phyloP scores from a whole-genome alignment of 2,797 vertebrate genomes.

The Semotilus atromaculatus region DNA sequence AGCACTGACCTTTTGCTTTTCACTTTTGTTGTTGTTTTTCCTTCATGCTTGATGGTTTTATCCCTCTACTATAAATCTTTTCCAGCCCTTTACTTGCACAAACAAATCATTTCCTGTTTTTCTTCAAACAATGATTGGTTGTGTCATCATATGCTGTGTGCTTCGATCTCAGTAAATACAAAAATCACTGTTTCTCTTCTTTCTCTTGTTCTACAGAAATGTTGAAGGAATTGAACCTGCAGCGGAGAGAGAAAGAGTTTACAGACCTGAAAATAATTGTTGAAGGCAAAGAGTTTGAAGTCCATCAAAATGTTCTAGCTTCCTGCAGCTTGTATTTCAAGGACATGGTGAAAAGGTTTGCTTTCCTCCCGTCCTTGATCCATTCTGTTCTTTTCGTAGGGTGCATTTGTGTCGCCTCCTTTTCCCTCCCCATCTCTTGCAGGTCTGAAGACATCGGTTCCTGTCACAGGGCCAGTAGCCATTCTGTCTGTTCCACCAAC shows the following conservation, averaged over 20 bases:
- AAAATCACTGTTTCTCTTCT: conserved; percentile 76
- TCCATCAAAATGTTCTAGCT: conserved; percentile 99
- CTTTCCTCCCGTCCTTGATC: conserved; percentile 88
- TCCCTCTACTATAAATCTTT: conserved; percentile 23
- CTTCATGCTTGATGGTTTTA: conserved; percentile 45
- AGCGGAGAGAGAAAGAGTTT: conserved; percentile 99
- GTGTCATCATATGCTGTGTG: conserved; percentile 13
- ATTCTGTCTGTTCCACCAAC: conserved; percentile 95
- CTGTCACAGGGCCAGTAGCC: conserved; percentile 99
- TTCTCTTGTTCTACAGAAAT: conserved; percentile 99
- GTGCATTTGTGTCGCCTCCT: conserved; percentile 92
- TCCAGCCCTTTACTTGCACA: conserved; percentile 52
- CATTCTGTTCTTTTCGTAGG: conserved; percentile 94
- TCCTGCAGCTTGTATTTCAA: conserved; percentile 99
- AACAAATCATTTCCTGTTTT: conserved; percentile 27
- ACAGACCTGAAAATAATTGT: conserved; percentile 99
- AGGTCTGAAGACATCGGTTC: conserved; percentile 95
- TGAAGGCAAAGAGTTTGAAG: conserved; percentile 99
- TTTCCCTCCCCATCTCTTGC: conserved; percentile 92
- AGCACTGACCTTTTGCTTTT: conserved; percentile 62
- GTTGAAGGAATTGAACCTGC: conserved; percentile 99
- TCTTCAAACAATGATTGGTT: conserved; percentile 15
- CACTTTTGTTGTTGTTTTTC: conserved; percentile 36
- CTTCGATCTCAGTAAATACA: neutral
- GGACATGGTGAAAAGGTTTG: conserved; percentile 99